Percentiles rank a stretch among this genome's conserved stretches.
Evolutionary conservation across 30 jellyfish, hydroid and myxozoan species (phyloP).

Genomic region (Nemopilema nomurai): DNA sequence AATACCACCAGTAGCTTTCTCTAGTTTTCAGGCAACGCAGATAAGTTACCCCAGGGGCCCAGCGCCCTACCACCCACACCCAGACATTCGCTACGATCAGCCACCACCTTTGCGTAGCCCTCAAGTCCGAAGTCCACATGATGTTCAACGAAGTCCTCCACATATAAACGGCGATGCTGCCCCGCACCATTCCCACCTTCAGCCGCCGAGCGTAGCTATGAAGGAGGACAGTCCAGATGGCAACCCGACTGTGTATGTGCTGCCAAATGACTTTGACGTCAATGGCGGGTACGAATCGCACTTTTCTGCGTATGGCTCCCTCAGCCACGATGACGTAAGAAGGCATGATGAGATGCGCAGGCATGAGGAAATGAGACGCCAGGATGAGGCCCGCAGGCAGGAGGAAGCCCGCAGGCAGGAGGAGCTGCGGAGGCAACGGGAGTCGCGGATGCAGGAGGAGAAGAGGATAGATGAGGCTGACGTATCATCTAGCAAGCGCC

Average conservation of each 20-base stretch:
- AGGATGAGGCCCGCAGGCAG: conserved; percentile 54
- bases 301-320: conserved; percentile 63
- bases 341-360: conserved; percentile 67
- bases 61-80: conserved; percentile 54
- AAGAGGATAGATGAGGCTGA: conserved; percentile 50
- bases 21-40: conserved; percentile 53
- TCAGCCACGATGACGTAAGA: conserved; percentile 67
- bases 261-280: conserved; percentile 95
- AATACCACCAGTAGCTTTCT: conserved; percentile 38
- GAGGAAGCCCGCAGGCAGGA: conserved; percentile 60
- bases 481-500: conserved; percentile 15
- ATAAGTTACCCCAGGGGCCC: conserved; percentile 55
- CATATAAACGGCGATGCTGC: conserved; percentile 60
- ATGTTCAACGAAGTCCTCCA: conserved; percentile 75
- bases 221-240: conserved; percentile 74
- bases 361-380: conserved; percentile 74
- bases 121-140: conserved; percentile 62
- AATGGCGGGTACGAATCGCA: conserved; percentile 85
- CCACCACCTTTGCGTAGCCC: conserved; percentile 68
- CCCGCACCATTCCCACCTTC: conserved; percentile 37
- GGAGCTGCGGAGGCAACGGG: conserved; percentile 64
- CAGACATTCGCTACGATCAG: conserved; percentile 71
- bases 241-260: conserved; percentile 92
- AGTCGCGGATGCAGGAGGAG: conserved; percentile 44
- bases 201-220: conserved; percentile 41